Conservation (phyloP, 2,113 vertebrate genomes). For the Cygnus atratus region DNA sequence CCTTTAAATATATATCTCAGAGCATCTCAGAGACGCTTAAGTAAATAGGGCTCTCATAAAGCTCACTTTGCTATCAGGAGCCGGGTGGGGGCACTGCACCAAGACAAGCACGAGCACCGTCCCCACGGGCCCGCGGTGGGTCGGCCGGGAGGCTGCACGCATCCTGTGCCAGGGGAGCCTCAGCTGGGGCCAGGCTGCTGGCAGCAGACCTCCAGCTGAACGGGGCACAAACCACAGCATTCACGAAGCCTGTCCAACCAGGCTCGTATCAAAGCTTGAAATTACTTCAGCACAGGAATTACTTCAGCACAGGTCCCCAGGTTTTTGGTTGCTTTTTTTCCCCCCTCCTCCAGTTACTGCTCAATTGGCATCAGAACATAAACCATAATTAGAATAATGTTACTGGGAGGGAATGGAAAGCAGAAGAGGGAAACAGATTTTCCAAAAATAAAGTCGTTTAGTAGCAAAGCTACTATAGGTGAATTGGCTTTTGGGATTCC, state of each 20-base stretch:
- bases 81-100: neutral
- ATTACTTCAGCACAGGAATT: neutral
- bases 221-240: accelerated
- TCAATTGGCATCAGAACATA: no score
- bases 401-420: neutral
- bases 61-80: neutral
- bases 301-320: neutral
- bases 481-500: neutral
- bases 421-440: neutral
- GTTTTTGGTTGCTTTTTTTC: no score
- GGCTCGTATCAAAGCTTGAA: neutral
- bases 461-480: neutral
- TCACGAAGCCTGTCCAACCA: accelerated
- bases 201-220: accelerated
- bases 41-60: neutral
- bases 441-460: neutral
- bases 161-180: neutral
- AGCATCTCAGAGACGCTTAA: neutral
- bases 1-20: neutral
- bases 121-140: accelerated
- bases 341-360: no score
- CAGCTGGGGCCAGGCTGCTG: neutral
- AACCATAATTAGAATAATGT: neutral
- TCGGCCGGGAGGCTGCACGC: neutral
- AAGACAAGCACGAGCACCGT: accelerated